Percentiles rank a stretch among this genome's conserved stretches.
Conservation (phyloP, 1,140 invertebrate genomes). For the Rhagoletis pomonella region DNA sequence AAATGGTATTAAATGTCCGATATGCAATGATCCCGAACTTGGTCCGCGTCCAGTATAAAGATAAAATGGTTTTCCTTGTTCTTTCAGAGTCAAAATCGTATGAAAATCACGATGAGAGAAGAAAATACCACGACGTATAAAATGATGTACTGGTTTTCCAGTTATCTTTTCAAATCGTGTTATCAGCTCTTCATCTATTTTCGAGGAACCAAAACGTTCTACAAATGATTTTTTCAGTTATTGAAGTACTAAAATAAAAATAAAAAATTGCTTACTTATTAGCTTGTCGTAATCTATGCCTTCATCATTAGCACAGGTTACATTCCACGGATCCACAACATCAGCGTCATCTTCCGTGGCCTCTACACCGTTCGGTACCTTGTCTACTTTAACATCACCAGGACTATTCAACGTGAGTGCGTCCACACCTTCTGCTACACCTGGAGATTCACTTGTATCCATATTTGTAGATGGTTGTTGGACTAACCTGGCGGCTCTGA, state of each 20-base stretch:
- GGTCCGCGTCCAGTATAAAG: slow-evolving; percentile 98
- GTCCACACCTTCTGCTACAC: slow-evolving; percentile 66
- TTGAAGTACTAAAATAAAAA: slow-evolving; percentile 52
- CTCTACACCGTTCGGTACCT: slow-evolving; percentile 61
- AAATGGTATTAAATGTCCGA: slow-evolving; percentile 98
- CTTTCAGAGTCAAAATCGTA: slow-evolving; percentile 88
- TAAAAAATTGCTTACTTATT: slow-evolving; percentile 84
- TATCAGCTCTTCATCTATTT: slow-evolving; percentile 91
- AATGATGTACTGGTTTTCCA: slow-evolving; percentile 90
- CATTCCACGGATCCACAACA: slow-evolving; percentile 97
- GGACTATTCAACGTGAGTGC: slow-evolving; percentile 65
- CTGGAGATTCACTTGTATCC: slow-evolving; percentile 43
- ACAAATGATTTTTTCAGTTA: slow-evolving; percentile 74
- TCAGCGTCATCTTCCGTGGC: slow-evolving; percentile 74
- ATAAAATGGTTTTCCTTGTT: slow-evolving; percentile 95
- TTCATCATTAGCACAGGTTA: slow-evolving; percentile 86
- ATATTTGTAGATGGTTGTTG: not conserved
- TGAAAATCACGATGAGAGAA: slow-evolving; percentile 96
- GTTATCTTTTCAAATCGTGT: slow-evolving; percentile 92
- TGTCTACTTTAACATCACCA: slow-evolving; percentile 62
- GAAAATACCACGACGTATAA: slow-evolving; percentile 94
- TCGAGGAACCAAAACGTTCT: slow-evolving; percentile 96
- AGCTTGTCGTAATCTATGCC: slow-evolving; percentile 99
- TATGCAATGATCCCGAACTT: slow-evolving; percentile 95
- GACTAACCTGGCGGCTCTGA: not conserved